Conservation (phyloP, 2,797 vertebrate species). For the Poeciliopsis gracilis region DNA sequence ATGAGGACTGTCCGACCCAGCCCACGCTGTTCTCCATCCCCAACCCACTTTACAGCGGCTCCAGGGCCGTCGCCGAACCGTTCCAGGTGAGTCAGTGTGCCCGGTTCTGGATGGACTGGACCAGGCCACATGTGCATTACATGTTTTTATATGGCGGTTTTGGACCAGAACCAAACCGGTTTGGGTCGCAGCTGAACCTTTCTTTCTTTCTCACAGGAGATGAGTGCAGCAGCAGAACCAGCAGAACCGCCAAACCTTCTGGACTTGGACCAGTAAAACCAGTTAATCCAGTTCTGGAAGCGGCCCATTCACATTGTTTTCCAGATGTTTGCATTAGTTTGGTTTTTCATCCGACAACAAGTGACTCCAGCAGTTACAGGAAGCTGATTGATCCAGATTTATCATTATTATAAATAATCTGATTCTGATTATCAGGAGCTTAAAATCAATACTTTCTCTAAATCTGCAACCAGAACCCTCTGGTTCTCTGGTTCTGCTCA, state of each 20-base stretch:
- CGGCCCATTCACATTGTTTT: not conserved
- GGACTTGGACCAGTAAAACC: constrained; percentile 52
- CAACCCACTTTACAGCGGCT: constrained; percentile 87
- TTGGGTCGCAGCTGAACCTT: not conserved
- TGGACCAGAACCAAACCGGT: not conserved
- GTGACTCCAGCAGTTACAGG: not conserved
- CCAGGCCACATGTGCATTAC: not conserved
- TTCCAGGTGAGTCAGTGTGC: constrained; percentile 78
- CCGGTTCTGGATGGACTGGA: not conserved
- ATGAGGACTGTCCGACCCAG: constrained; percentile 74
- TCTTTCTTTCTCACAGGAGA: constrained; percentile 48
- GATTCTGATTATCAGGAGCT: not conserved
- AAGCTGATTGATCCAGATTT: not conserved
- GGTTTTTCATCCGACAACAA: not conserved
- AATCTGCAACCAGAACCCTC: not conserved
- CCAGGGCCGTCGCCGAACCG: constrained; percentile 79
- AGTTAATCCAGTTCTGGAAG: constrained; percentile 33
- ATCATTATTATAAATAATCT: not conserved
- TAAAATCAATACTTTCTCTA: not conserved
- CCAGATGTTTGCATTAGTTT: not conserved
- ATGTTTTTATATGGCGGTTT: not conserved
- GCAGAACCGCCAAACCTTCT: constrained; percentile 55
- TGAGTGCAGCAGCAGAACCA: constrained; percentile 37
- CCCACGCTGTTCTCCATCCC: constrained; percentile 86
- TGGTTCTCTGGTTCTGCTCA: not conserved